phyloP scores from a whole-genome alignment of 2,888 invertebrate genomes.

The Cerastoderma edule region DNA sequence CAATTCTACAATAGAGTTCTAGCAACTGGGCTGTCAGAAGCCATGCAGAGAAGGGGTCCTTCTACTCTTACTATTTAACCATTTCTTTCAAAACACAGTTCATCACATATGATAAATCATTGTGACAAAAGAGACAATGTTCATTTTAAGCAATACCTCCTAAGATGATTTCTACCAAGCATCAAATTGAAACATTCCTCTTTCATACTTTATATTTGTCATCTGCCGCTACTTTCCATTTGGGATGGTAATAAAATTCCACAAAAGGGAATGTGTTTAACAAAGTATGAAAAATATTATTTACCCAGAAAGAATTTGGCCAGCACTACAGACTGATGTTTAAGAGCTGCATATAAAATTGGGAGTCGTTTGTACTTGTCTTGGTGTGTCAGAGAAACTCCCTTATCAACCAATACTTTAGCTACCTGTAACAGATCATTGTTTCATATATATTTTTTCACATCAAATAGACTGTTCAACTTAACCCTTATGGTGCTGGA shows the following conservation, averaged over 20 bases:
- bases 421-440: conserved; percentile 76
- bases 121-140: background rate
- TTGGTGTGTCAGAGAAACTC: conserved; percentile 77
- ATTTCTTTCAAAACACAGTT: no score
- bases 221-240: background rate
- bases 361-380: conserved; percentile 83
- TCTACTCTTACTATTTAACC: no score
- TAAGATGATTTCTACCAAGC: background rate
- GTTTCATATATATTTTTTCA: background rate
- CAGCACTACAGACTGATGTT: conserved; percentile 79
- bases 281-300: conserved; percentile 29
- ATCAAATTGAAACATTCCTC: no score
- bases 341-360: conserved; percentile 83
- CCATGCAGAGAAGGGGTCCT: no score
- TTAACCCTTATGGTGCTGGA: no score
- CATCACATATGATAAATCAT: no score
- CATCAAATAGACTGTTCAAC: background rate
- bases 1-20: no score
- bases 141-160: background rate
- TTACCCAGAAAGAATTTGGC: conserved; percentile 81
- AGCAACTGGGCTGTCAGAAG: no score
- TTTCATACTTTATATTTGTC: background rate
- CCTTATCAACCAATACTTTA: conserved; percentile 80
- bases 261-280: no score
- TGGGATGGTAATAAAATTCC: no score